A percentile compares a stretch with the other conserved stretches of the same genome.
Conservation (phyloP, 1,140 invertebrate genomes). For the Octopus bimaculoides region DNA sequence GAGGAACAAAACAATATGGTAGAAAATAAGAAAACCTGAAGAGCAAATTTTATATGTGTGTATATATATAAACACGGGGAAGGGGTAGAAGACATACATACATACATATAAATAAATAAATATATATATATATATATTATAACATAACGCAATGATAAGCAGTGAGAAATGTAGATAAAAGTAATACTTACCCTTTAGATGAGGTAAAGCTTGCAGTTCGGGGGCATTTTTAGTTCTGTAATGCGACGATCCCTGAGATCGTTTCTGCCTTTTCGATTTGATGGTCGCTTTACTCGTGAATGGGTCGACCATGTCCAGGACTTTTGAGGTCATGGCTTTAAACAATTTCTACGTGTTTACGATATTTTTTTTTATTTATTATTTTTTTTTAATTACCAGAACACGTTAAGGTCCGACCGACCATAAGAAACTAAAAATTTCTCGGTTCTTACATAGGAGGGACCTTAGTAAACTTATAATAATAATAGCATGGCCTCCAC, state of each 20-base stretch:
- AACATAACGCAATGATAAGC: not conserved
- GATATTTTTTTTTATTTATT: slow-evolving; percentile 1
- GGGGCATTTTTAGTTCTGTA: slow-evolving; percentile 57
- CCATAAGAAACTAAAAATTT: not conserved
- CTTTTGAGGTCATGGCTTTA: slow-evolving; percentile 49
- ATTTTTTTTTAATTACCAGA: slow-evolving; percentile 5
- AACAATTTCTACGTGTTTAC: not conserved
- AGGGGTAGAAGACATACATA: no score
- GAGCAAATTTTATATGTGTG: no score
- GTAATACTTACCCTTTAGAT: slow-evolving; percentile 52
- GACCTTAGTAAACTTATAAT: slow-evolving; percentile 6
- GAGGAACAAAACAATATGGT: no score
- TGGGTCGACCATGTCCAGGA: slow-evolving; percentile 54
- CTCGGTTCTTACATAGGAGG: slow-evolving; percentile 4
- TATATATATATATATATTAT: no score
- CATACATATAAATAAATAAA: no score
- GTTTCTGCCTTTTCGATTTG: slow-evolving; percentile 58
- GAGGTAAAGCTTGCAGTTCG: slow-evolving; percentile 55
- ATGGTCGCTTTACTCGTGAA: slow-evolving; percentile 55
- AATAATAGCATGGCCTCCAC: slow-evolving; percentile 11
- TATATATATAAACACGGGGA: no score
- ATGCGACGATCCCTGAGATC: slow-evolving; percentile 58
- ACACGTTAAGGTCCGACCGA: slow-evolving; percentile 10
- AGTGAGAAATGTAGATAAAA: not conserved
- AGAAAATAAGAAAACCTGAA: no score